Evolutionary conservation across 1,140 invertebrate genomes (phyloP).

Genomic region (Drosophila kanapiae): DNA sequence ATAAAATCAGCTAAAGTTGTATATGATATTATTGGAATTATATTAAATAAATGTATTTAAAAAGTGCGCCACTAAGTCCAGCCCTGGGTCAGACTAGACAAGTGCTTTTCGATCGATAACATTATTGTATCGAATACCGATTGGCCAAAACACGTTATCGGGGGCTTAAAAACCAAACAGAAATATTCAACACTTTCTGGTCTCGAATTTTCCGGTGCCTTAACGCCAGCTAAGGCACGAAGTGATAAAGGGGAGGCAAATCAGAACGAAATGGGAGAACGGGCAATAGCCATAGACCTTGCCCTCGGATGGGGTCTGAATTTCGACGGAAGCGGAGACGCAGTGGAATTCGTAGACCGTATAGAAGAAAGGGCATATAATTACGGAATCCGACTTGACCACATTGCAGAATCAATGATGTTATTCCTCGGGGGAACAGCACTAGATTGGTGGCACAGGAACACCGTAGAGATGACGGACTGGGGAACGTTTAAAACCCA

Average conservation of each 20-base stretch:
- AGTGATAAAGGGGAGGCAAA: not conserved
- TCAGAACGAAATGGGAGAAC: not conserved
- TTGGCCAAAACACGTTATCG: no score
- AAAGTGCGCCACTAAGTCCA: no score
- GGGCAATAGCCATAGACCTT: not conserved
- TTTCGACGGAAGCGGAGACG: not conserved
- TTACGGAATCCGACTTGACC: not conserved
- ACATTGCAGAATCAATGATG: not conserved
- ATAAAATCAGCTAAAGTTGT: no score
- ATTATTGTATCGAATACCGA: no score
- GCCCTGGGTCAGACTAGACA: no score
- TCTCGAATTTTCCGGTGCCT: no score
- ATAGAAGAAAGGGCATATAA: not conserved
- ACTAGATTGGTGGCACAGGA: not conserved
- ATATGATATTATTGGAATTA: no score
- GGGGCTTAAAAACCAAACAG: not conserved
- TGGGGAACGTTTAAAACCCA: not conserved
- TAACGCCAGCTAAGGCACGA: not conserved
- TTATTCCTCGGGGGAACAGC: not conserved
- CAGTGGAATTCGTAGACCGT: not conserved
- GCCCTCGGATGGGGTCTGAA: not conserved
- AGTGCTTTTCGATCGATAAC: no score
- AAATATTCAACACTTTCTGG: not conserved
- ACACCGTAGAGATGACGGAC: not conserved
- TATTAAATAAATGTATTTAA: no score